A percentile compares a stretch with the other conserved stretches of the same genome.
phyloP scores from a whole-genome alignment of 35 echinoderm and acorn worm genomes.

The Ophiothrix spiculata region DNA sequence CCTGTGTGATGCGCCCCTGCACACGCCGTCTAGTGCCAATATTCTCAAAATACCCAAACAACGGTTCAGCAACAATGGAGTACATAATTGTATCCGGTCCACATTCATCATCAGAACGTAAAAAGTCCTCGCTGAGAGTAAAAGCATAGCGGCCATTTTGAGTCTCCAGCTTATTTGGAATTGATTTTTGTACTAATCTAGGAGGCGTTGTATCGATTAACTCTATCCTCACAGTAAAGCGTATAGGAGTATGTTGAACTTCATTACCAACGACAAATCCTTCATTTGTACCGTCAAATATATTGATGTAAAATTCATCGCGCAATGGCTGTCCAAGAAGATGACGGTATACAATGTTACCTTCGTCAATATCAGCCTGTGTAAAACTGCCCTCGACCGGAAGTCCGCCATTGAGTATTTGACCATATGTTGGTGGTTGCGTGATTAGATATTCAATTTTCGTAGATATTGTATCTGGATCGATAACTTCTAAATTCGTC shows the following conservation, averaged over 20 bases:
- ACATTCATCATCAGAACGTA: conserved; percentile 72
- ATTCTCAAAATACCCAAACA: conserved; percentile 78
- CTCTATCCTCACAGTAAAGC: conserved; percentile 71
- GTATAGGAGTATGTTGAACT: conserved; percentile 36
- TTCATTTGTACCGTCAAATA: conserved; percentile 78
- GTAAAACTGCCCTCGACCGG: conserved; percentile 66
- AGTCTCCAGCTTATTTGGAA: conserved; percentile 66
- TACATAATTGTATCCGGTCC: conserved; percentile 45
- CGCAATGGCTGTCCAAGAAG: conserved; percentile 19
- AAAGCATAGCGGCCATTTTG: conserved; percentile 53
- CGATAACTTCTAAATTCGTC: conserved; percentile 53
- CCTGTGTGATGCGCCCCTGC: conserved; percentile 65
- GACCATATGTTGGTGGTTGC: conserved; percentile 63
- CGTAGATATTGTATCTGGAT: conserved; percentile 61
- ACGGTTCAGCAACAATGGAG: conserved; percentile 50
- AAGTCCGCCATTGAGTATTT: conserved; percentile 52
- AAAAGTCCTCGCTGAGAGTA: conserved; percentile 53
- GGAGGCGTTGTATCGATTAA: conserved; percentile 53
- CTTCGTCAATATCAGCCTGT: conserved; percentile 80
- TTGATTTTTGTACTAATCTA: conserved; percentile 35
- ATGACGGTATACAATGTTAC: conserved; percentile 66
- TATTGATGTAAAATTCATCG: conserved; percentile 72
- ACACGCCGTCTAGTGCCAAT: conserved; percentile 50
- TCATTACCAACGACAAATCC: conserved; percentile 47
- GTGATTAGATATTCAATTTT: conserved; percentile 69